Evolutionary conservation across 2,113 vertebrate genomes (phyloP).

Genomic region (Tiliqua scincoides): DNA sequence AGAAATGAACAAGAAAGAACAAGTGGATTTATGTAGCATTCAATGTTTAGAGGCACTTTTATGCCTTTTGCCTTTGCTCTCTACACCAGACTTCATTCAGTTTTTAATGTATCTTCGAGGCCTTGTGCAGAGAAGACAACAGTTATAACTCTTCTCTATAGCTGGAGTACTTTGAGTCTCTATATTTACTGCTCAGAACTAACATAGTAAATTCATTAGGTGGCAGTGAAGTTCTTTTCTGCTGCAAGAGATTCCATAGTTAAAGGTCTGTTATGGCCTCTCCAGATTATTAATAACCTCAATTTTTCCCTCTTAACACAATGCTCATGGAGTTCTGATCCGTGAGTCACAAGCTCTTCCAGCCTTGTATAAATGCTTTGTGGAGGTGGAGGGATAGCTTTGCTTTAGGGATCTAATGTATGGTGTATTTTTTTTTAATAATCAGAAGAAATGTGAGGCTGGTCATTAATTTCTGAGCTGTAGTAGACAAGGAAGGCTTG

Average conservation of each 20-base stretch:
- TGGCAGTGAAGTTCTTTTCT: conserved; percentile 31
- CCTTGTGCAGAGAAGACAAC: conserved; percentile 53
- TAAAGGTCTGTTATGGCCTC: not conserved
- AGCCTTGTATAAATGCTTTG: not conserved
- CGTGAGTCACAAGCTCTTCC: not conserved
- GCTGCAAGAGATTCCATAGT: not conserved
- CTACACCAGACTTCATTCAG: conserved; percentile 45
- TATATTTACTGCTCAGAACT: conserved; percentile 27
- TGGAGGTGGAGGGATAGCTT: not conserved
- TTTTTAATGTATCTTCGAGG: conserved; percentile 32
- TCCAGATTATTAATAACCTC: not conserved
- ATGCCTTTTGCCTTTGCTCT: conserved; percentile 22
- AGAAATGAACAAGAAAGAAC: too few species aligned
- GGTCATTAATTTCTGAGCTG: not conserved
- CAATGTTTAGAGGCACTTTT: not conserved
- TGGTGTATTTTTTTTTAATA: not conserved
- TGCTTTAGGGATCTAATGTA: not conserved
- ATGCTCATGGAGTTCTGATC: not conserved
- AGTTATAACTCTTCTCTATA: not conserved
- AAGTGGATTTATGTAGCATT: not conserved
- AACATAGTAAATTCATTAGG: not conserved
- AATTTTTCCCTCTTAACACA: not conserved
- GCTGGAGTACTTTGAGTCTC: not conserved
- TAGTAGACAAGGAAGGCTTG: too few species aligned
- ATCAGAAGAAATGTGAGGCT: not conserved